A percentile compares a stretch with the other conserved stretches of the same genome.
Evolutionary conservation across 2,797 vertebrate species (phyloP).

Genomic region (Simalia tracyae): DNA sequence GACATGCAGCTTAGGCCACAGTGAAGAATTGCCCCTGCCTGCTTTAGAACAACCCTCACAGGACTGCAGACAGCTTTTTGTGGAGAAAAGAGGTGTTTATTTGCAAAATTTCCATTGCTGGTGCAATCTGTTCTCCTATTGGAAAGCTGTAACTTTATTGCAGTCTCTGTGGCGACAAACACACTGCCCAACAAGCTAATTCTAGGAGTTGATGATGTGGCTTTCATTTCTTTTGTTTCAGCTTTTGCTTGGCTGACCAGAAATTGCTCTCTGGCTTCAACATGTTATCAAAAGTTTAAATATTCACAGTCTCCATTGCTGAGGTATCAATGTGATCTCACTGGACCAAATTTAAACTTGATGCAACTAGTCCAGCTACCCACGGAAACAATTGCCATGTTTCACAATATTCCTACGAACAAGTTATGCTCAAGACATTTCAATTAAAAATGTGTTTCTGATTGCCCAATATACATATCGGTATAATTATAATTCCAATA

Average conservation of each 20-base stretch:
- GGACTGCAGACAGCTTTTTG: not conserved
- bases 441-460: not conserved
- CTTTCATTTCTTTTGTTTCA: constrained; percentile 32
- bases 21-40: not conserved
- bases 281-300: constrained; percentile 12
- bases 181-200: constrained; percentile 14
- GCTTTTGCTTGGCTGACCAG: constrained; percentile 15
- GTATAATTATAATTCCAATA: not conserved
- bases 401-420: not conserved
- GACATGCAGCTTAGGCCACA: not conserved
- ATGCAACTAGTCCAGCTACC: not conserved
- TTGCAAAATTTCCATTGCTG: constrained; percentile 19
- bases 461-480: not conserved
- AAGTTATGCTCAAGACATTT: not conserved
- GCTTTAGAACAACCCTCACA: not conserved
- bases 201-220: constrained; percentile 26
- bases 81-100: not conserved
- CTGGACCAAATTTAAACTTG: not conserved
- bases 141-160: constrained; percentile 9
- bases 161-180: constrained; percentile 33
- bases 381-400: not conserved
- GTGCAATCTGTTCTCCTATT: constrained; percentile 11
- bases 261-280: constrained; percentile 21
- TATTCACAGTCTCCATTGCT: not conserved
- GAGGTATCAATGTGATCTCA: not conserved